Evolutionary conservation across 92 coral and sea anemone species (phyloP).

Genomic region (Zoanthus solanderi): DNA sequence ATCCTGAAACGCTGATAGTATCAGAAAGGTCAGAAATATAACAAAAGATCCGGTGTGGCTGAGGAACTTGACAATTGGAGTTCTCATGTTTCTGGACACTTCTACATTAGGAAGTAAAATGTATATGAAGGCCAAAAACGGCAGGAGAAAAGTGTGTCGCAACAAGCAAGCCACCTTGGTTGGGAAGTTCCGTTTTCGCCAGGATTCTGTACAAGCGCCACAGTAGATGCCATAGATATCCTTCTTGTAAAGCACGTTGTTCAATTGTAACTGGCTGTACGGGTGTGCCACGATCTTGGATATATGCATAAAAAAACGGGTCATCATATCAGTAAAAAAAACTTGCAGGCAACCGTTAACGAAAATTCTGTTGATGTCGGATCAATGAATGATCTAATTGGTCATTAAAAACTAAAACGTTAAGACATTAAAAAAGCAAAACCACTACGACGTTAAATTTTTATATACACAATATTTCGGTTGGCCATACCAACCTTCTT

Average conservation of each 20-base stretch:
- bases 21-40: conserved; percentile 52
- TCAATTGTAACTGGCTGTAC: conserved; percentile 63
- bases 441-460: no score
- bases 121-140: conserved; percentile 56
- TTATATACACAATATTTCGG: no score
- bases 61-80: conserved; percentile 59
- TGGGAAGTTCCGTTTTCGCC: conserved; percentile 48
- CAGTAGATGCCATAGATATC: conserved; percentile 37
- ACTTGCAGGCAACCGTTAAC: no score
- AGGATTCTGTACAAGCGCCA: conserved; percentile 36
- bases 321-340: neutral
- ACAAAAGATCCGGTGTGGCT: conserved; percentile 66
- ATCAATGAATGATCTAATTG: no score
- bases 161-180: conserved; percentile 44
- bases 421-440: no score
- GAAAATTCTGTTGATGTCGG: no score
- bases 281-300: conserved; percentile 72
- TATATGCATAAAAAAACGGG: neutral
- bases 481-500: no score
- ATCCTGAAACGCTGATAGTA: conserved; percentile 61
- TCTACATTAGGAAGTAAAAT: conserved; percentile 44
- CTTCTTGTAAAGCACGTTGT: conserved; percentile 55
- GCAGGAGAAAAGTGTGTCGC: conserved; percentile 65
- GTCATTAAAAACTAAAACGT: no score
- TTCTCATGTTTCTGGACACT: conserved; percentile 45